Evolutionary conservation across 2,888 invertebrate species (phyloP), one percentile per base, ranked within the genome.

Genomic region (Lydus trimaculatus): DNA sequence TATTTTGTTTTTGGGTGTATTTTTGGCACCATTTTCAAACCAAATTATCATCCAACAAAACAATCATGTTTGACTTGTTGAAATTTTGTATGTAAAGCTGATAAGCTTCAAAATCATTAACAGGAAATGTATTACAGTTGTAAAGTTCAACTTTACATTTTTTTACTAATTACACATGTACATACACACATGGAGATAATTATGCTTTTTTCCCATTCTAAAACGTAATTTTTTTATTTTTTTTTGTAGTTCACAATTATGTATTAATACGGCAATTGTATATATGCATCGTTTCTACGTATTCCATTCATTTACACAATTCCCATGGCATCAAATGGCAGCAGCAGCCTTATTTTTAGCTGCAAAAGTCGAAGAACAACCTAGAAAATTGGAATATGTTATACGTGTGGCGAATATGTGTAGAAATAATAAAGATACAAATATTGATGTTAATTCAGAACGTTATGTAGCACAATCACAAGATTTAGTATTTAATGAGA

Each of bases 221-320:
- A 33, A 36, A 15, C 13, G 25, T 56, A 33, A 61, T 33, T 66
- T 64, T 39, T 60, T 64, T 39, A 20, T 69, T 48, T 63, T 48
- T 9, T 31, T n/a, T n/a, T n/a, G n/a, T 73, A 93, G 93, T 80
- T 95, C 96, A 61, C 98, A 98, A 87, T 87, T 98, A 87, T 98
- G 98, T 85, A 98, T 98, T 86, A 99, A 98, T 87, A 98, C 98
- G 71, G 99, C 98, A 36, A 98, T 98, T 82, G 98, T 99, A 66
- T 99, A 99, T 83, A 98, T 99, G 98, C 99, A 99, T 87, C 91
- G 99, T 66, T 99, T 99, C 88, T 99, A 98, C 87, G 97, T 98
- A 87, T 98, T 96, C 88, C 98, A 99, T 85, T 97, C 98, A 17
- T 96, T 99, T 87, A 92, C 95, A 63, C 94, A 94, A 84, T 99